Percentiles rank a stretch among this genome's conserved stretches.
Evolutionary conservation across 2,113 vertebrate species (phyloP).

Genomic region (Barnardius zonarius): DNA sequence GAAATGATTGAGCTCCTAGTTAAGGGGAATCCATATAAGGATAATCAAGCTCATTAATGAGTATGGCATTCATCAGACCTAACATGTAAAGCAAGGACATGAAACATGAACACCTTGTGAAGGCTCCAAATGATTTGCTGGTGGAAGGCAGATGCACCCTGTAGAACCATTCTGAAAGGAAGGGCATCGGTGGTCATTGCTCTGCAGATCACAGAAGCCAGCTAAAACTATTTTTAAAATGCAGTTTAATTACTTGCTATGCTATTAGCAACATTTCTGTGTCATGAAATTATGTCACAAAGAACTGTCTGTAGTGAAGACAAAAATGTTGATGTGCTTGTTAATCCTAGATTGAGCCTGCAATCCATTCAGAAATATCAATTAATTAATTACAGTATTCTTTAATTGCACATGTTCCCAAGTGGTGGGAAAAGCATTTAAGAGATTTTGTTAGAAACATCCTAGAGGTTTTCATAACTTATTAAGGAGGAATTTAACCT

Average conservation of each 20-base stretch:
- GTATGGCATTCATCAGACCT: background rate
- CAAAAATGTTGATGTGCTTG: background rate
- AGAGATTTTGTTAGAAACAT: background rate
- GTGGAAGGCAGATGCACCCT: background rate
- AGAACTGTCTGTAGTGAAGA: constrained; percentile 16
- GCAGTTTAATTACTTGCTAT: background rate
- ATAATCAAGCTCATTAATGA: background rate
- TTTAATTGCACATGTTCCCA: background rate
- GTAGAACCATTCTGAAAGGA: background rate
- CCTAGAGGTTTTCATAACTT: constrained; percentile 18
- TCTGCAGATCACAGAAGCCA: background rate
- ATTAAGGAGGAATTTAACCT: background rate
- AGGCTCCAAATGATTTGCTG: background rate
- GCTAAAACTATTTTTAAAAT: background rate
- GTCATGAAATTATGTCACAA: constrained; percentile 37
- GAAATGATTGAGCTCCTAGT: background rate
- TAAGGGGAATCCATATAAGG: background rate
- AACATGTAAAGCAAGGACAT: background rate
- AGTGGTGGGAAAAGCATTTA: background rate
- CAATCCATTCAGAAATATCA: background rate
- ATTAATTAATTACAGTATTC: background rate
- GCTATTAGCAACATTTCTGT: background rate
- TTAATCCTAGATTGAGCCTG: constrained; percentile 23
- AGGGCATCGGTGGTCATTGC: accelerated
- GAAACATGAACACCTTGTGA: accelerated